Evolutionary conservation across 1,140 invertebrate genomes (phyloP), one percentile per base, ranked within the genome.

Genomic region (Lasaia peninsularis): DNA sequence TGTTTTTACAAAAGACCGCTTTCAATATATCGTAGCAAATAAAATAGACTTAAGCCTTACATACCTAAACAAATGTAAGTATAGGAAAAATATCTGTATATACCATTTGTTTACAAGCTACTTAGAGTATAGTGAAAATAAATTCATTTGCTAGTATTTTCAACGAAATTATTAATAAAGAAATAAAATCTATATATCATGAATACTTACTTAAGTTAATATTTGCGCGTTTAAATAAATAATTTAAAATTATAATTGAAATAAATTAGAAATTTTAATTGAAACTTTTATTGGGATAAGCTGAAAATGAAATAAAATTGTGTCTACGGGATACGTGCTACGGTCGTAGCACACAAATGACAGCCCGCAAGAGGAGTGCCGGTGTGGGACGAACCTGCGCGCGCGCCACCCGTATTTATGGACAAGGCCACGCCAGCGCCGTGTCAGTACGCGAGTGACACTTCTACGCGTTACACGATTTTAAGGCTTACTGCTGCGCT

Each of bases 321-420:
- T 66, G 50, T 73, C 82, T 86, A 86, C 82, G 79, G 56, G 32
- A 52, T 51, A 31, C 66, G 63, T 62, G 80, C 81, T 83, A 87
- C 80, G 80, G 52, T 73, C 81, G 80, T 84, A 85, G 80, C 77
- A 51, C 52, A 21, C 60, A 34, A 58, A 62, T 61, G 75, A 83
- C 80, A 79, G 78, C 72, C 71, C 61, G 65, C 63, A 72, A 84
- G 85, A 83, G 82, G 85, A 75, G 81, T 77, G 73, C 70, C 76
- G 74, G 76, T 84, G 76, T 84, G 80, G 85, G 80, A 80, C 77
- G 82, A 81, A 59, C 82, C 75, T 71, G 75, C 70, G 65, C 68
- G 73, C 70, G 80, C 76, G 72, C 78, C 71, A 75, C 79, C 80
- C 65, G 77, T 88, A 88, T 88, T 85, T 88, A 88, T 86, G 82